A percentile compares a stretch with the other conserved stretches of the same genome.
Evolutionary conservation across 1,140 invertebrate genomes (phyloP).

Genomic region (Teleopsis dalmanni): DNA sequence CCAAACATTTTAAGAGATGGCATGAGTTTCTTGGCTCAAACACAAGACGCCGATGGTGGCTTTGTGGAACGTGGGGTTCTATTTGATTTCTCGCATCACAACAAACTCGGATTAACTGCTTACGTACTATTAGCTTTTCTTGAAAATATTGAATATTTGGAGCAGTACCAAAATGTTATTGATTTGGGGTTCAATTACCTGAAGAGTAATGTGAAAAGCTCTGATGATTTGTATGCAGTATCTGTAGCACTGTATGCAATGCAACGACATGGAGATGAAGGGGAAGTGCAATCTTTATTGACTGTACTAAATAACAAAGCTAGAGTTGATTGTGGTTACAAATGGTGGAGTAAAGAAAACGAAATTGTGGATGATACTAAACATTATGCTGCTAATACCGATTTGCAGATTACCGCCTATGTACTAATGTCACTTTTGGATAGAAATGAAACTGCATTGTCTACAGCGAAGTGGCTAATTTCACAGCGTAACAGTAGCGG

Average conservation of each 20-base stretch:
- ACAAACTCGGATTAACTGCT: slow-evolving; percentile 60
- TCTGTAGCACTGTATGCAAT: slow-evolving; percentile 4
- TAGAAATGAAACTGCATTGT: slow-evolving; percentile 47
- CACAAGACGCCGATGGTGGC: slow-evolving; percentile 74
- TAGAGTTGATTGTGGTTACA: background rate
- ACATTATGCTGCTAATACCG: slow-evolving; percentile 48
- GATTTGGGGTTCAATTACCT: slow-evolving; percentile 9
- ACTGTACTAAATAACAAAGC: background rate
- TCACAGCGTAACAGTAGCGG: slow-evolving; percentile 63
- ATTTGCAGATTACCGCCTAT: slow-evolving; percentile 70
- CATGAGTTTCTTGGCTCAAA: slow-evolving; percentile 67
- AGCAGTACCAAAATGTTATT: slow-evolving; percentile 3
- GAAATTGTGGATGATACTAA: slow-evolving; percentile 27
- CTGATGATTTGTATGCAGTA: slow-evolving; percentile 1
- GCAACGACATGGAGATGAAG: background rate
- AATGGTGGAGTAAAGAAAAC: slow-evolving; percentile 12
- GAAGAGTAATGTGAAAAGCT: background rate
- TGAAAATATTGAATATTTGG: slow-evolving; percentile 43
- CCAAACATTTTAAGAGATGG: slow-evolving; percentile 61
- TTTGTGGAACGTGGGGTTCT: slow-evolving; percentile 71
- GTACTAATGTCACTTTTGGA: slow-evolving; percentile 55
- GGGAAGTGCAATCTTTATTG: background rate
- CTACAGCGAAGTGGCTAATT: slow-evolving; percentile 59
- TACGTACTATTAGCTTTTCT: slow-evolving; percentile 71
- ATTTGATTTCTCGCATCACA: slow-evolving; percentile 57